Conservation (phyloP, 2,797 vertebrate species). For the Scolopax rusticola region DNA sequence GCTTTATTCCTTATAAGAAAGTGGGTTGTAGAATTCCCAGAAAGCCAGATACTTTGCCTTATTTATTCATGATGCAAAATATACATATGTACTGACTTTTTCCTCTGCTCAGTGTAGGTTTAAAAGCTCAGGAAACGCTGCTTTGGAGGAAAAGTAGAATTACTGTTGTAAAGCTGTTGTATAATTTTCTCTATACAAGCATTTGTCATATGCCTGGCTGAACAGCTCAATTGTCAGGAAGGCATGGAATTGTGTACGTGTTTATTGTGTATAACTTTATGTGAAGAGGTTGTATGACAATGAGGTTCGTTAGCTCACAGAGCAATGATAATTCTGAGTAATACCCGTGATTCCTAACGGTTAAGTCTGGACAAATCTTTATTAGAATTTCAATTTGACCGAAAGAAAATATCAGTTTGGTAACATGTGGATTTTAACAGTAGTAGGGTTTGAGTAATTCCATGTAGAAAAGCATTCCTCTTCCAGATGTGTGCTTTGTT, state of each 20-base stretch:
- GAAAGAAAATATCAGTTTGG: background rate
- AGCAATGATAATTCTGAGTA: background rate
- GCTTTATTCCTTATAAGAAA: background rate
- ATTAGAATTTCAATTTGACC: background rate
- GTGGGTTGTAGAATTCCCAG: background rate
- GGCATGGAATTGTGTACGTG: rapidly evolving
- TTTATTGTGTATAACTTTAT: background rate
- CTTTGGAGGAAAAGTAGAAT: background rate
- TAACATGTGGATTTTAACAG: background rate
- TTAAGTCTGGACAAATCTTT: background rate
- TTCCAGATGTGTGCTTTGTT: background rate
- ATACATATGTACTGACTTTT: background rate
- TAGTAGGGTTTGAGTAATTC: background rate
- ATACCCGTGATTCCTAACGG: background rate
- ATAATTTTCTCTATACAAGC: background rate
- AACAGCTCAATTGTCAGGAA: background rate
- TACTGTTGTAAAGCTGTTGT: background rate
- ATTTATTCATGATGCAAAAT: too few relatives aligned
- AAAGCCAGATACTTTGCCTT: background rate
- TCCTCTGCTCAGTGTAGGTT: background rate
- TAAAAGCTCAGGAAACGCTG: background rate
- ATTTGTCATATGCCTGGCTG: background rate
- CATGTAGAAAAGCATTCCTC: background rate
- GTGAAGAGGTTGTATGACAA: background rate
- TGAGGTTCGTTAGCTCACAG: background rate